Evolutionary conservation across 2,797 vertebrate species (phyloP), one percentile per base, ranked within the genome.

Genomic region (Austrolebias charrua): DNA sequence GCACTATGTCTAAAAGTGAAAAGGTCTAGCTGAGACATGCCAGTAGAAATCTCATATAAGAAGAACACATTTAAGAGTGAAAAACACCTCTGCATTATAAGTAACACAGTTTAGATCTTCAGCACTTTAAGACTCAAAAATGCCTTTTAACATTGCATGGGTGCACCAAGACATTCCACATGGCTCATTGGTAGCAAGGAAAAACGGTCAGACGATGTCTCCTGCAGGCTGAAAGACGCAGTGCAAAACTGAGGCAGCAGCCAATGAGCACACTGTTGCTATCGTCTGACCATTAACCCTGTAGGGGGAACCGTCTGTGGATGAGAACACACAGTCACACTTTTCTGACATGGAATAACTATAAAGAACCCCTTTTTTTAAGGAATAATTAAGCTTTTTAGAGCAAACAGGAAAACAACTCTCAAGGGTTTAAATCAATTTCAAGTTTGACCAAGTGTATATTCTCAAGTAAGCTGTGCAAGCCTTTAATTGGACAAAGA

Each of bases 241-340:
- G 4, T 69, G 60, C 86, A 76, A 43, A 58, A 75, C 81, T 81
- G 71, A 52, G 73, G 66, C 50, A 50, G 18, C 71, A 80, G 66
- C 85, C 86, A 88, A 88, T 80, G 68, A 75, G 73, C 71, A 76
- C 71, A 56, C 83, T 83, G 84, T 84, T 89, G 83, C 82, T 88
- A 86, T 69, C 79, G 70, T 40, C 47, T 55, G 68, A 69, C 66
- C 60, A 74, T 90, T 87, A 80, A 86, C 81, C 79, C 84, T 81
- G 53, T 73, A 15, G 47, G 44, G 61, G 31, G 12, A 60, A 47
- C n/a, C 2, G 2, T 42, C 44, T 35, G 16, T 52, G n/a, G 68
- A 46, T 55, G 19, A 24, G 44, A 59, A 20, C n/a, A n/a, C n/a
- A n/a, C 14, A 50, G 7, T 35, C 52, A n/a, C n/a, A 49, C 31